A percentile compares a stretch with the other conserved stretches of the same genome.
phyloP scores from a whole-genome alignment of 2,888 invertebrate species.

The Sinodicranocentrus sp. region DNA sequence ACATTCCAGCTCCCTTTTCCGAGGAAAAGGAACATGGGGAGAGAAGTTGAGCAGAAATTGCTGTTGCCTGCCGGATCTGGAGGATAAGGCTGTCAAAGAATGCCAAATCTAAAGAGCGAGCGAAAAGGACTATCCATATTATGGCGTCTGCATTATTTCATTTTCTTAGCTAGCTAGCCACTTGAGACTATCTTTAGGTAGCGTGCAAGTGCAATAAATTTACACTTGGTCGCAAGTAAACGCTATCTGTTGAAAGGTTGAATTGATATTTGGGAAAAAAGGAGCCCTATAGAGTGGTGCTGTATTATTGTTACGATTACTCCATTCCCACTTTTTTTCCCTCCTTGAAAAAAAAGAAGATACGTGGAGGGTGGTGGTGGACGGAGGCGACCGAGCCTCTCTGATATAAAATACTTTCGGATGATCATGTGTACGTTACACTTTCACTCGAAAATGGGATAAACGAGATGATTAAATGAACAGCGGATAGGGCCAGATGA shows the following conservation, averaged over 20 bases:
- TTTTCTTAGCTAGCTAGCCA: conserved; percentile 63
- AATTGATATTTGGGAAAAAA: conserved; percentile 58
- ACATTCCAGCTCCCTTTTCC: background rate
- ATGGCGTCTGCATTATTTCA: conserved; percentile 68
- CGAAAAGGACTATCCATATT: conserved; percentile 56
- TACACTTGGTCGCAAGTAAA: conserved; percentile 56
- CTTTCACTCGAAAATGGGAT: conserved; percentile 42
- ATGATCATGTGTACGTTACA: background rate
- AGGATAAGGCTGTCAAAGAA: conserved; percentile 27
- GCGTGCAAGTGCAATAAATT: conserved; percentile 58
- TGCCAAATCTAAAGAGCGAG: conserved; percentile 25
- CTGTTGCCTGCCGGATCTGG: background rate
- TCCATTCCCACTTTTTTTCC: no score
- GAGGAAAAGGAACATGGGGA: background rate
- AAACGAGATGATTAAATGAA: conserved; percentile 70
- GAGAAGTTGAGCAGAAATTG: background rate
- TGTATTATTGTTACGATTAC: background rate
- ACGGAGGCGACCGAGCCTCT: background rate
- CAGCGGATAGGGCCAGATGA: conserved; percentile 69
- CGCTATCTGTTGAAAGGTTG: conserved; percentile 64
- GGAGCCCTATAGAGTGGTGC: conserved; percentile 17
- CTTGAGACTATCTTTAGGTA: conserved; percentile 57
- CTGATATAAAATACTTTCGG: background rate
- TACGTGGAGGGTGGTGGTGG: background rate
- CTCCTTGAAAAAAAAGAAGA: background rate